These are phyloP conservation scores for Actenoides hombroni DNA, from an alignment of 2,113 vertebrate genomes.

Conservation along the genomic window DNA sequence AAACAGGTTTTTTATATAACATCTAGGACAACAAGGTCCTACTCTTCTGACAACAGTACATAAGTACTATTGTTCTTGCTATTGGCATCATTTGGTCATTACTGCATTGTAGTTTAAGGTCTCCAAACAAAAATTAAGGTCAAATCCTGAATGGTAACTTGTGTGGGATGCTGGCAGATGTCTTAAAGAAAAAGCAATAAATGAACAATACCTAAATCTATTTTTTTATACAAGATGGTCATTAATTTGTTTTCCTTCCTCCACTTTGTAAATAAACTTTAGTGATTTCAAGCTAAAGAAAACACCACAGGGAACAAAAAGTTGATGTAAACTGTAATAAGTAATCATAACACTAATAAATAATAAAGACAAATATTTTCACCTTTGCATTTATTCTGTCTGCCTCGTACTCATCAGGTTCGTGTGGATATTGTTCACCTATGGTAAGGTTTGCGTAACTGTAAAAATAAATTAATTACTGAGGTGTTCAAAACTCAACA, in stretches of 20 bases:
- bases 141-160: not conserved
- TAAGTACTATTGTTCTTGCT: not conserved
- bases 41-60: not conserved
- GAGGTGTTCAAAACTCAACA: not conserved
- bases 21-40: not conserved
- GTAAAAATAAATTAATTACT: constrained; percentile 19
- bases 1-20: not conserved
- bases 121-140: not conserved
- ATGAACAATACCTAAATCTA: not conserved
- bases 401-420: constrained; percentile 77
- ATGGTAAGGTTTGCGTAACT: constrained; percentile 86
- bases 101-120: not conserved
- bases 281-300: not conserved
- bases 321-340: not conserved
- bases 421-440: constrained; percentile 74
- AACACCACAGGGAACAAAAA: not conserved
- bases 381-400: constrained; percentile 77
- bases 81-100: not conserved
- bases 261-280: not conserved
- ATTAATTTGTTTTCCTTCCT: not conserved
- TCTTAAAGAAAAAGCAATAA: not conserved
- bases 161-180: not conserved
- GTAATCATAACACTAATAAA: not conserved
- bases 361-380: constrained; percentile 15
- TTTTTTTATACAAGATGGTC: not conserved